Evolutionary conservation across 2,797 vertebrate species (phyloP).

Genomic region (Anguilla megastoma): DNA sequence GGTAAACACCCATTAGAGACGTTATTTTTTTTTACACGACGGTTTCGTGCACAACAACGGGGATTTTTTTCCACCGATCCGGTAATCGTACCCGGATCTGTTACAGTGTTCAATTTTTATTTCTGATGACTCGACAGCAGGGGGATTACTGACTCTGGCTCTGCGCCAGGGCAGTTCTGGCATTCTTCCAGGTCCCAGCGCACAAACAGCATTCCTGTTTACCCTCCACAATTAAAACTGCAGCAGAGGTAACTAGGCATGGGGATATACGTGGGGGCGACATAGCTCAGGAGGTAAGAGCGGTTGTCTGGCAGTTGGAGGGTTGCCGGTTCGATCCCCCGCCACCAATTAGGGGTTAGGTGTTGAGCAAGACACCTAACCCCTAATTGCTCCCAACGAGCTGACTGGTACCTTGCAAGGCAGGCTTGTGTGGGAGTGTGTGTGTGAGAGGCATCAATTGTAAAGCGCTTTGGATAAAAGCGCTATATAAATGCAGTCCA

Average conservation of each 20-base stretch:
- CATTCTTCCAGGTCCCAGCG: background rate
- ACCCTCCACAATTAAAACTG: background rate
- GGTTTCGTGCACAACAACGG: background rate
- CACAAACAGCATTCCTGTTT: background rate
- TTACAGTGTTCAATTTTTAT: slow-evolving; percentile 23
- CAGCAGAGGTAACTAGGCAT: background rate
- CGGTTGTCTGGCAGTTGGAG: too few relatives aligned
- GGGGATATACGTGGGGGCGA: background rate
- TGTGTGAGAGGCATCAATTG: too few relatives aligned
- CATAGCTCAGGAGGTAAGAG: too few relatives aligned
- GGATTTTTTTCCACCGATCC: too few relatives aligned
- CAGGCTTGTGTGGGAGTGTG: too few relatives aligned
- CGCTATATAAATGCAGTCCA: too few relatives aligned
- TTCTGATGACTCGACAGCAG: slow-evolving; percentile 1
- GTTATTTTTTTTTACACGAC: background rate
- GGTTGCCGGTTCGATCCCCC: too few relatives aligned
- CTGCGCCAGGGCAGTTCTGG: background rate
- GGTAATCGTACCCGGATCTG: background rate
- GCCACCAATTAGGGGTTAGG: too few relatives aligned
- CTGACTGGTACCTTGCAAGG: too few relatives aligned
- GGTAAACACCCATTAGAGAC: background rate
- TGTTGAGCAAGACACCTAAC: too few relatives aligned
- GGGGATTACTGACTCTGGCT: background rate
- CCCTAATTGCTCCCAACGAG: too few relatives aligned
- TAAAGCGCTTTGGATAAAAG: too few relatives aligned